Evolutionary conservation across 2,888 invertebrate genomes (phyloP).

Genomic region (Spialia ferax): DNA sequence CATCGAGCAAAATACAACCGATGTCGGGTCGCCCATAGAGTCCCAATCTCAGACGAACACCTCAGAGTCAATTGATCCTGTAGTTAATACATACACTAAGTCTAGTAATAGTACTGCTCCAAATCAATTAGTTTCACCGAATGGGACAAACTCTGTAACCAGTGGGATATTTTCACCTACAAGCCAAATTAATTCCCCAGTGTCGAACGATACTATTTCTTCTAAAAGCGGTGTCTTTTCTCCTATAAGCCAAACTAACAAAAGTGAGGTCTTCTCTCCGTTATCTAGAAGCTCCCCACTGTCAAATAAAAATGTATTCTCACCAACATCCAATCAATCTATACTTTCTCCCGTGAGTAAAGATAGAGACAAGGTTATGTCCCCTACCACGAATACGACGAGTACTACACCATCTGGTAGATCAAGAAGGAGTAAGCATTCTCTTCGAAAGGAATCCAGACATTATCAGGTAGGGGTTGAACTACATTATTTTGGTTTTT

Average conservation of each 20-base stretch:
- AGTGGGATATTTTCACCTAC: constrained; percentile 85
- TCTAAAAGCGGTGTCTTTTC: constrained; percentile 84
- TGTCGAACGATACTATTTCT: constrained; percentile 83
- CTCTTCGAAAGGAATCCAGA: constrained; percentile 88
- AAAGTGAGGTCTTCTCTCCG: constrained; percentile 81
- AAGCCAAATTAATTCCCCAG: constrained; percentile 84
- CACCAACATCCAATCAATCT: constrained; percentile 80
- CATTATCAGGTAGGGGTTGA: constrained; percentile 88
- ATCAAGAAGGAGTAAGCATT: constrained; percentile 86
- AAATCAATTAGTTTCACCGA: constrained; percentile 80
- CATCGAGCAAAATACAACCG: constrained; percentile 74
- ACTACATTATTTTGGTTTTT: constrained; percentile 10
- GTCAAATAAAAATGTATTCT: constrained; percentile 79
- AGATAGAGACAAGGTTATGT: constrained; percentile 74
- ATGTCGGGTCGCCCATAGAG: constrained; percentile 76
- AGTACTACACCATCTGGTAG: constrained; percentile 86
- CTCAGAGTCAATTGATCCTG: constrained; percentile 72
- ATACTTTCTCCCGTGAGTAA: constrained; percentile 76
- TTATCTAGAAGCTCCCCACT: constrained; percentile 79
- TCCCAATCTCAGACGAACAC: constrained; percentile 75
- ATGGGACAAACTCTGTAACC: constrained; percentile 82
- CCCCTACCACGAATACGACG: constrained; percentile 79
- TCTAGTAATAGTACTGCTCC: constrained; percentile 71
- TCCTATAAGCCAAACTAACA: constrained; percentile 82
- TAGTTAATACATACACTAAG: constrained; percentile 74